Evolutionary conservation across 2,797 vertebrate species (phyloP), one percentile per base, ranked within the genome.

Genomic region (Takifugu ocellatus): DNA sequence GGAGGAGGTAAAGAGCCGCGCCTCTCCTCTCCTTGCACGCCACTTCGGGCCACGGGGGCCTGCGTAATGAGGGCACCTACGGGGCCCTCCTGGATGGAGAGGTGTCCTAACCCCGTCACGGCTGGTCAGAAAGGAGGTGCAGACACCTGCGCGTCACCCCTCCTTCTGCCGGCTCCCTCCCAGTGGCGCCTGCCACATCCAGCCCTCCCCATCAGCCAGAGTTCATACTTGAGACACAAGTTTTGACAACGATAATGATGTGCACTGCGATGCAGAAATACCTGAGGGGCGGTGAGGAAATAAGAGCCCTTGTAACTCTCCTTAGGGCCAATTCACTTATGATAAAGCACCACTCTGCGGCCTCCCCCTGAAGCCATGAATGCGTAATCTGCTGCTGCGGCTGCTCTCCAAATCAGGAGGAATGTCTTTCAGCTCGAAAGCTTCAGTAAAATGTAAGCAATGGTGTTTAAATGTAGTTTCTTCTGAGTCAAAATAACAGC

Each of bases 41-140:
- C 64, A 77, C 68, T 79, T 57, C 49, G 56, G 84, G 82, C 87
- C 78, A 75, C 78, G 58, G 84, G 84, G 84, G 81, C 73, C 81
- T 50, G 72, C 75, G 79, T 92, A 91, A 92, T 91, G 89, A 92
- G 87, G 75, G 84, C 72, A 84, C 88, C 88, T 82, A 84, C 77
- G 84, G 87, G 86, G 86, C 73, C 85, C 84, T 86, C 88, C 85
- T 84, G 84, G 86, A 84, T 86, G 84, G 84, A 87, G 78, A 87
- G 82, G 82, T 82, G 76, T 74, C 80, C 86, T 85, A 84, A 91
- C 86, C 46, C 88, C 77, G 65, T 81, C 83, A 57, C 60, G 72
- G 74, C 70, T 70, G 77, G 81, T 78, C 81, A 86, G 71, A 78
- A 81, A 44, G 78, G 72, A 78, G 65, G 71, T 77, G 50, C 75